Percentiles rank a stretch among this genome's conserved stretches.
Conservation (phyloP, 2,797 vertebrate genomes). For the Champsocephalus esox region DNA sequence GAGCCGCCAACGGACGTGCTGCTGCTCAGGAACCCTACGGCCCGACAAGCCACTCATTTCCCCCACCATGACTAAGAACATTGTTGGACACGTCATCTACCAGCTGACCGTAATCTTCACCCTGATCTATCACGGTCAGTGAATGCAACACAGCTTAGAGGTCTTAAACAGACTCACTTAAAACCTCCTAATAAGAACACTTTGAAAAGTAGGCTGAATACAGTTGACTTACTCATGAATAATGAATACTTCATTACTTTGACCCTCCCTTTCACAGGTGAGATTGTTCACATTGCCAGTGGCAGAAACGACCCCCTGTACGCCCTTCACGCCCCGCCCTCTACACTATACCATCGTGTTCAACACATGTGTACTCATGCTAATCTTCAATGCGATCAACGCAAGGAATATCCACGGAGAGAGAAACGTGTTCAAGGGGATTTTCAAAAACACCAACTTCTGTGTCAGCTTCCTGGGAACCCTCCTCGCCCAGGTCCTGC, state of each 20-base stretch:
- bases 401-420: conserved; percentile 97
- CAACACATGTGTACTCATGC: conserved; percentile 99
- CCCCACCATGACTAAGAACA: conserved; percentile 99
- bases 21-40: conserved; percentile 93
- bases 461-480: conserved; percentile 94
- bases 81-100: conserved; percentile 94
- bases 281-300: conserved; percentile 92
- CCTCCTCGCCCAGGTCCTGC: conserved; percentile 90
- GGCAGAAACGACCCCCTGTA: conserved; percentile 94
- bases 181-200: no score
- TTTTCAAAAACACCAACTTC: conserved; percentile 94
- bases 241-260: no score
- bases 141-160: conserved; percentile 16
- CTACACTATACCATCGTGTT: conserved; percentile 97
- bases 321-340: conserved; percentile 93
- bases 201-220: no score
- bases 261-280: conserved; percentile 81
- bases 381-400: conserved; percentile 97
- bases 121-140: conserved; percentile 93
- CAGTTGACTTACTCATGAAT: no score
- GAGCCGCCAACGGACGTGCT: conserved; percentile 94
- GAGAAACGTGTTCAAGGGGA: conserved; percentile 95
- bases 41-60: conserved; percentile 95
- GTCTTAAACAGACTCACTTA: not conserved
- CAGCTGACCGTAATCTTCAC: conserved; percentile 95